Evolutionary conservation across 2,113 vertebrate genomes (phyloP), one percentile per base, ranked within the genome.

Genomic region (Uria lomvia): DNA sequence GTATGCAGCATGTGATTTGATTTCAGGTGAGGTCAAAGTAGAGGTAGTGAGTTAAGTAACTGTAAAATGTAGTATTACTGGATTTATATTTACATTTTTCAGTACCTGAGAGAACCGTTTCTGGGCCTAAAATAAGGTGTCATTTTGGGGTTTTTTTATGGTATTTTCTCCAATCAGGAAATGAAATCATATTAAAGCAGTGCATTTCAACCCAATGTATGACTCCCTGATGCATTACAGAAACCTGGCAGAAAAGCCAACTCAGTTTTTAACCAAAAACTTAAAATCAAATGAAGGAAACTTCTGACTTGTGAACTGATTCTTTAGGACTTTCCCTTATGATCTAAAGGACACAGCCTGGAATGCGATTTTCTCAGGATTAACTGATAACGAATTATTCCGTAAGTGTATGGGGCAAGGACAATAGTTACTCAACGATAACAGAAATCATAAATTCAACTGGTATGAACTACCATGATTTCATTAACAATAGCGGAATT

Each of bases 31-130:
- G 87, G 45, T 36, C 23, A 75, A 77, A 91, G 72, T 19, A 6
- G 18, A 91, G 7, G 13, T 15, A 70, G n/a, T 74, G 29, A 26
- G n/a, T 89, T 94, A 82, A 53, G 23, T 67, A 60, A 72, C 15
- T 15, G 2, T 50, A 42, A 91, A 88, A 50, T 38, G 1, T 55
- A 38, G 5, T 38, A 75, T 62, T 90, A 34, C 42, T 83, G 9
- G 8, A 59, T 86, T 93, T 81, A 12, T 83, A 62, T 72, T 89
- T 83, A 68, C 5, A 13, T 82, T 68, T 90, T 77, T 80, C n/a
- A 15, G 24, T 73, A 49, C 23, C 19, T 30, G 15, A 72, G 59
- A 59, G 49, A 89, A 79, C n/a, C 10, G 20, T 58, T 93, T 87
- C 42, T 91, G 36, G 27, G 42, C 18, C 27, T 84, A 77, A 73